Percentiles rank a stretch among this genome's conserved stretches.
Evolutionary conservation across 2,888 invertebrate genomes (phyloP).

Genomic region (Eilema depressum): DNA sequence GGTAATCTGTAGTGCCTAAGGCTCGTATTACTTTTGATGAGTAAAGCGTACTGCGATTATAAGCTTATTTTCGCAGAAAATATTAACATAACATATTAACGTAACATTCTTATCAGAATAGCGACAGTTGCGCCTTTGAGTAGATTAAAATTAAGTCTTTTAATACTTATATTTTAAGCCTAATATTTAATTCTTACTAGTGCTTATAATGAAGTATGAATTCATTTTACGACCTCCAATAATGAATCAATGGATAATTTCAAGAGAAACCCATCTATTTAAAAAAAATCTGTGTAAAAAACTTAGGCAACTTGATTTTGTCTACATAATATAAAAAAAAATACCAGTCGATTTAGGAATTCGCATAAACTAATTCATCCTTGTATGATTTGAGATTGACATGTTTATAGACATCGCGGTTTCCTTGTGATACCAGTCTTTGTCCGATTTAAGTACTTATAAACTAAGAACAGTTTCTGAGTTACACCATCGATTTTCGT

Average conservation of each 20-base stretch:
- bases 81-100: not conserved
- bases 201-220: not conserved
- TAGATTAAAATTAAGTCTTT: not conserved
- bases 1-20: not conserved
- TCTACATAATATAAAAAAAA: no score
- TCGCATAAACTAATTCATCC: no score
- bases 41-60: not conserved
- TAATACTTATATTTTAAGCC: not conserved
- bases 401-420: no score
- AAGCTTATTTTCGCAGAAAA: slow-evolving; percentile 2
- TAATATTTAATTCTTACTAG: not conserved
- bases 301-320: no score
- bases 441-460: no score
- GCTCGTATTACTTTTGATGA: not conserved
- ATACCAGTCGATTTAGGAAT: no score
- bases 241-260: not conserved
- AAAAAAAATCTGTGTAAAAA: no score
- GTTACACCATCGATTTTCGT: no score
- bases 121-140: not conserved
- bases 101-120: not conserved
- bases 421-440: no score
- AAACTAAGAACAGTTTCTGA: no score
- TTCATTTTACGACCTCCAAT: not conserved
- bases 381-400: no score
- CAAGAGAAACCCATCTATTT: no score